Base-by-base conservation (phyloP, 2,888 invertebrate genomes). In the Nomada ruficornis region DNA sequence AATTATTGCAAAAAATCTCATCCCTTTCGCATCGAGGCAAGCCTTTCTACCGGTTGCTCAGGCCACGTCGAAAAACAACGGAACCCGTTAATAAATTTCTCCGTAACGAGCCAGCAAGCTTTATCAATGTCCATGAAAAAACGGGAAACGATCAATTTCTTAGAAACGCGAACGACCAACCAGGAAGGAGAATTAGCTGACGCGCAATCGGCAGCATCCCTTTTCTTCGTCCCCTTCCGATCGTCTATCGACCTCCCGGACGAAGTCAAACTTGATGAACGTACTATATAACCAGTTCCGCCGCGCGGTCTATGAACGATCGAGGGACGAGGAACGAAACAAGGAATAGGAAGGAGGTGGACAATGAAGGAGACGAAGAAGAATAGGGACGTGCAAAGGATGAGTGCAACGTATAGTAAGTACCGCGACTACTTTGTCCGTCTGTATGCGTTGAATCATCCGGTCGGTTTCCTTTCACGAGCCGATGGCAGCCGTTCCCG, bases 401-500 rank as follows among this genome's bases (percentile, higher is more conserved):
- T 57, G 75, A 78, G 83, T 63, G 82, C 57, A 77, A 69, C 60
- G 82, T 78, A 89, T 86, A 89, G 86, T 77, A 85, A 85, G 84
- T 78, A 80, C 77, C 77, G 82, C 86, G 89, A 89, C 88, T 91
- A 92, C 91, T 91, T 91, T 90, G 90, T 92, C 88, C 88, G 89
- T 90, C 87, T 87, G 88, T 89, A 86, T 86, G 88, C 88, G 89
- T 90, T 89, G 90, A 91, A 91, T 91, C 90, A 91, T 90, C 90
- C 90, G 90, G 91, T 91, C 89, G 92, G 91, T 92, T 92, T 91
- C 91, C 92, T 93, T 92, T 92, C 91, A 91, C 92, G 89, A 89
- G 90, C 89, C 90, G 92, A 92, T 91, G 91, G 90, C 91, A 91
- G 90, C 88, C 90, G 90, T 90, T 91, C 88, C 89, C 89, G 92